A percentile compares a stretch with the other conserved stretches of the same genome.
Evolutionary conservation across 2,888 invertebrate genomes (phyloP).

Genomic region (Mythimna pallens): DNA sequence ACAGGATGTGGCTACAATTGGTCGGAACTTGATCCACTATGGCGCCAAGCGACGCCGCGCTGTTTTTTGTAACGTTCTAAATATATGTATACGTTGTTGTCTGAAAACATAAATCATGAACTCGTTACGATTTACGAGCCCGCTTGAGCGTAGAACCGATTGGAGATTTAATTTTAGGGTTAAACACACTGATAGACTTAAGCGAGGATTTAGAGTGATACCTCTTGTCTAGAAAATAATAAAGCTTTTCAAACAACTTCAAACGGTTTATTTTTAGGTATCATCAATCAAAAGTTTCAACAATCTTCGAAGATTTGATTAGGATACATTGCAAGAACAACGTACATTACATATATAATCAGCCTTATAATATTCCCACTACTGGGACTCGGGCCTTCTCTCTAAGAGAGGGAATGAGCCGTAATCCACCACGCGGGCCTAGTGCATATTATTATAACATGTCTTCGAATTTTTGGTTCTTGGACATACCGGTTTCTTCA

Average conservation of each 20-base stretch:
- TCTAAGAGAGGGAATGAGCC: no score
- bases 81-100: conserved; percentile 76
- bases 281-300: conserved; percentile 44
- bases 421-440: no score
- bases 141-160: conserved; percentile 81
- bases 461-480: no score
- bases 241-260: conserved; percentile 53
- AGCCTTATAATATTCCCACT: no score
- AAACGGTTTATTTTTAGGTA: conserved; percentile 57
- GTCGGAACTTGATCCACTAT: conserved; percentile 49
- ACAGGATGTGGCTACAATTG: conserved; percentile 44
- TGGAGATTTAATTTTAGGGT: conserved; percentile 84
- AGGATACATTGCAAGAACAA: conserved; percentile 4
- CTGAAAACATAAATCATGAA: conserved; percentile 87
- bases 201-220: conserved; percentile 68
- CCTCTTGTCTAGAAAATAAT: conserved; percentile 48
- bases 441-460: no score
- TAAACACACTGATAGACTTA: conserved; percentile 74
- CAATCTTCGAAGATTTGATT: conserved; percentile 31
- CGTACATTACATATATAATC: no score
- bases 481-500: no score
- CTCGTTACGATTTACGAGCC: conserved; percentile 89
- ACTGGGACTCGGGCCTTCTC: no score
- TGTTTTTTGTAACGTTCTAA: conserved; percentile 80
- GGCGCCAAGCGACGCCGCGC: conserved; percentile 63